Evolutionary conservation across 2,888 invertebrate genomes (phyloP).

Genomic region (Caenorhabditis angaria): DNA sequence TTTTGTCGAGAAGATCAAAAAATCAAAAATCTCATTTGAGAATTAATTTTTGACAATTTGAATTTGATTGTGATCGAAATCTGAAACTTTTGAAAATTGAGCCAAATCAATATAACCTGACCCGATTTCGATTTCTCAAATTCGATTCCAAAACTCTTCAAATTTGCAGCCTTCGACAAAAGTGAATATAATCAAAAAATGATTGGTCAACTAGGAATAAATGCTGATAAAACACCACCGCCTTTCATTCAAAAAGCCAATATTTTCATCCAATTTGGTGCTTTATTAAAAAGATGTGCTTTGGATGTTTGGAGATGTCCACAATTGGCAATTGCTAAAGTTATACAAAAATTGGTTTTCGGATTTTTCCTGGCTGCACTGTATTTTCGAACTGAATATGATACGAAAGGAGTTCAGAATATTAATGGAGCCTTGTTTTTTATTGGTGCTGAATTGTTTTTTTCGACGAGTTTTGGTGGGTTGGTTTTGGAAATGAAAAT

Average conservation of each 20-base stretch:
- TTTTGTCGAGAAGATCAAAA: no score
- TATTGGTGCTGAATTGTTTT: slow-evolving; percentile 87
- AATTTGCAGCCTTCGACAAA: no score
- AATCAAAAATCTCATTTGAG: no score
- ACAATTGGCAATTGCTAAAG: slow-evolving; percentile 57
- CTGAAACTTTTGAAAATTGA: no score
- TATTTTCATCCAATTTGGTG: slow-evolving; percentile 22
- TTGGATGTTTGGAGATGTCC: slow-evolving; percentile 62
- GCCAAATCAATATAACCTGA: no score
- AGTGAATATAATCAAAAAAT: slow-evolving; percentile 23
- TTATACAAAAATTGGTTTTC: slow-evolving; percentile 65
- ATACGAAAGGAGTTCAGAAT: slow-evolving; percentile 83
- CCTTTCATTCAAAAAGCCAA: slow-evolving; percentile 33
- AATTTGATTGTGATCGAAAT: no score
- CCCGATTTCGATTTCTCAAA: no score
- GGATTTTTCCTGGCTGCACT: slow-evolving; percentile 83
- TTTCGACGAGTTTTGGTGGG: slow-evolving; percentile 56
- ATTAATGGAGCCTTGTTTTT: slow-evolving; percentile 91
- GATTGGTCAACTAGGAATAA: slow-evolving; percentile 13
- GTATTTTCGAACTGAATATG: slow-evolving; percentile 75
- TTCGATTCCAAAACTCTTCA: no score
- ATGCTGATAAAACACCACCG: slow-evolving; percentile 15
- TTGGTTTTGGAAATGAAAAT: slow-evolving; percentile 72
- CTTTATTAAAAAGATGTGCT: slow-evolving; percentile 19
- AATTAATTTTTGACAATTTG: no score